Base-by-base conservation (phyloP, 2,888 invertebrate species). In the Catocala fraxini region DNA sequence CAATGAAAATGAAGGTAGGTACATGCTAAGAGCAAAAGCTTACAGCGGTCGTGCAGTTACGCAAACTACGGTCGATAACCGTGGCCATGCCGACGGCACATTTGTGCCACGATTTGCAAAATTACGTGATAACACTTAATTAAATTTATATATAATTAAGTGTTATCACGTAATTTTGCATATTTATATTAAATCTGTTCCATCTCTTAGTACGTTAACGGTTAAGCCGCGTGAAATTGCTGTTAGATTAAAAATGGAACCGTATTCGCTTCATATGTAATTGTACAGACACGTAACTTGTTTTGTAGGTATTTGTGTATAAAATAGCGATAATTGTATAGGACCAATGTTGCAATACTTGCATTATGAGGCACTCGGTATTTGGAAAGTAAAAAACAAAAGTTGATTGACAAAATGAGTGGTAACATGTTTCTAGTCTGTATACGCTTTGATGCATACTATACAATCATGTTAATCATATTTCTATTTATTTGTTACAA, bases 1-100 rank as follows among this genome's bases (percentile, higher is more conserved):
- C 68, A 65, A 75, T 72, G 73, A 59, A 76, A 75, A 80, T 74
- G 65, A 63, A 66, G 15, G 63, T 56, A 54, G 41, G 33, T 48
- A 57, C 48, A 52, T 41, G 56, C 49, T 56, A 56, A 66, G 57
- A 70, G 68, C 65, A 67, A 67, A 71, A 77, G 68, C 64, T 71
- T 65, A 63, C 63, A 69, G 66, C 59, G 57, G 49, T 48, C 51
- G 61, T 67, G 68, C 68, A 51, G 71, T 80, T 78, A 77, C 77
- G 68, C 73, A 75, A 80, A 68, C 55, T 62, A 65, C 70, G 75
- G 75, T 78, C 79, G 79, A 79, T 78, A 79, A 60, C 55, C 57
- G 53, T 47, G 58, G 51, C 64, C 55, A 56, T 54, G 63, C 52
- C 63, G 61, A 42, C 61, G 57, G 59, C 53, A 73, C 67, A 68